These are phyloP conservation scores for Andricus curvator DNA, from an alignment of 2,888 invertebrate species.

Conservation along the genomic window DNA sequence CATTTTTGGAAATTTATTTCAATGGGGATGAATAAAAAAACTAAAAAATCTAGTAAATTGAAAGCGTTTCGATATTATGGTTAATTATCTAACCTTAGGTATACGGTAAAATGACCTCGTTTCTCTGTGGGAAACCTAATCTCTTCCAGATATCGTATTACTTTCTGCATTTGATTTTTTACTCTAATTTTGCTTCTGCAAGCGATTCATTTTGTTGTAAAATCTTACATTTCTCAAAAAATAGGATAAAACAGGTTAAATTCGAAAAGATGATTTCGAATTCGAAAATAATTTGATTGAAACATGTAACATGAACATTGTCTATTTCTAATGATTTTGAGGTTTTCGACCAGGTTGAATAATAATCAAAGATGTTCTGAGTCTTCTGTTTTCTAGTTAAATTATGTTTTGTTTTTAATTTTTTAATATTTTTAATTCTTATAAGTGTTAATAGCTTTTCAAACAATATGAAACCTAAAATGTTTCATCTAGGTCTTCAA, in stretches of 20 bases:
- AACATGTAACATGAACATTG: no score
- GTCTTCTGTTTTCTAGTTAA: no score
- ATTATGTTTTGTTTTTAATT: no score
- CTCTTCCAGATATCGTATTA: constrained; percentile 17
- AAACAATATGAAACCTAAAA: no score
- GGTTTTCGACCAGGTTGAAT: no score
- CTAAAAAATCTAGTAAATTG: neutral
- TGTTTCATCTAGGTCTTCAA: no score
- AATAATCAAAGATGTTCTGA: no score
- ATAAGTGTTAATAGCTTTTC: no score
- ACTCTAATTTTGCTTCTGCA: neutral
- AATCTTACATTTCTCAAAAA: neutral
- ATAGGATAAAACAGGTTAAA: neutral
- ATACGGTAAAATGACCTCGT: constrained; percentile 25
- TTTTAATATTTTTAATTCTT: no score
- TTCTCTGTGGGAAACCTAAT: constrained; percentile 17
- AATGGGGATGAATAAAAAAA: neutral
- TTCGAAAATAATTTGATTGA: no score
- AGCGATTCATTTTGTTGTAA: neutral
- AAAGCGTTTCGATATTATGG: neutral
- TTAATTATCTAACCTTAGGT: neutral
- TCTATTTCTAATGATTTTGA: no score
- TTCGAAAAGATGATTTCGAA: neutral
- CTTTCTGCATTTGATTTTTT: neutral
- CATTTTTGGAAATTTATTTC: constrained; percentile 22